Conservation (phyloP, 2,888 invertebrate genomes). For the Dastarcus helophoroides region DNA sequence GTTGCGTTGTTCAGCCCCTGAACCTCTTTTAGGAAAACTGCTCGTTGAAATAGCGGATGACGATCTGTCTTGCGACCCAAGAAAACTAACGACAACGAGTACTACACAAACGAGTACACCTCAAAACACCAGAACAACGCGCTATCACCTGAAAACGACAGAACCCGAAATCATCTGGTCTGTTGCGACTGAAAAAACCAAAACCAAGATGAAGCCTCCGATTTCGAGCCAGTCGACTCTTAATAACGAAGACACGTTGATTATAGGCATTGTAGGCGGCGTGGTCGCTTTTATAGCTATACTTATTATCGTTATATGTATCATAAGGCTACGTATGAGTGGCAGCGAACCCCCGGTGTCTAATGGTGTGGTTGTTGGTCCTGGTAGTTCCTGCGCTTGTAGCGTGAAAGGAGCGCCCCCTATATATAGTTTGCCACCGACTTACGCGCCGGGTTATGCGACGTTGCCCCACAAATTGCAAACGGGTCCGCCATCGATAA, state of each 20-base stretch:
- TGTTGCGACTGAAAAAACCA: constrained; percentile 52
- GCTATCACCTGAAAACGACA: constrained; percentile 49
- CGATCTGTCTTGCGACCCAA: constrained; percentile 66
- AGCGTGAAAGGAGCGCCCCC: constrained; percentile 41
- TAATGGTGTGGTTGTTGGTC: constrained; percentile 40
- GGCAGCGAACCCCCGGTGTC: constrained; percentile 50
- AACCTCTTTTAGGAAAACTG: constrained; percentile 54
- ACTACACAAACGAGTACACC: constrained; percentile 38
- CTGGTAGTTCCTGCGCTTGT: constrained; percentile 44
- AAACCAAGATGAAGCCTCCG: constrained; percentile 45
- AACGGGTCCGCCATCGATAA: constrained; percentile 38
- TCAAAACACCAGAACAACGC: constrained; percentile 37
- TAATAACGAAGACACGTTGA: constrained; percentile 82
- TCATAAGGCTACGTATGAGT: constrained; percentile 49
- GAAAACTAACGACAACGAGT: constrained; percentile 42
- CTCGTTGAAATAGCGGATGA: constrained; percentile 70
- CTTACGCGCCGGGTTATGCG: constrained; percentile 41
- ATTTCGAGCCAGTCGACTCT: constrained; percentile 47
- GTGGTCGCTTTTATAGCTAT: constrained; percentile 86
- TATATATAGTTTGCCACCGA: constrained; percentile 48
- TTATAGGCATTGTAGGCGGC: constrained; percentile 88
- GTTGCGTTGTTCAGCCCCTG: constrained; percentile 52
- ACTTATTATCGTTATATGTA: constrained; percentile 78
- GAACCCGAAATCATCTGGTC: constrained; percentile 89
- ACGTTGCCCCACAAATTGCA: constrained; percentile 56